Evolutionary conservation across 2,797 vertebrate genomes (phyloP).

Genomic region (Picus viridis): DNA sequence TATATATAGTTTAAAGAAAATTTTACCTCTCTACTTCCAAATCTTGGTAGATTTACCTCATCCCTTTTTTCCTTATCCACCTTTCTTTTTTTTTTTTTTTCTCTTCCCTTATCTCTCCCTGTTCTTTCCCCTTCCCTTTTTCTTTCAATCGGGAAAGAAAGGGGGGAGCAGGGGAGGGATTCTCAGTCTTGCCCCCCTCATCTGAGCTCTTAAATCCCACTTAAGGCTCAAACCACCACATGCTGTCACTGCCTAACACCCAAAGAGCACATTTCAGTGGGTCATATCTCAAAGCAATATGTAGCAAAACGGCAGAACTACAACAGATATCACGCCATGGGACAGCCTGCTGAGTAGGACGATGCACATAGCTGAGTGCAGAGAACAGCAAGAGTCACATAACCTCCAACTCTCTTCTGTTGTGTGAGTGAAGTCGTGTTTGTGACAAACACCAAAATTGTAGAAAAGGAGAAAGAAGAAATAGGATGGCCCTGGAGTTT

Average conservation of each 20-base stretch:
- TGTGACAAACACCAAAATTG: fast-evolving
- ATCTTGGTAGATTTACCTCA: too few relatives aligned
- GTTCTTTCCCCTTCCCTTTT: too few relatives aligned
- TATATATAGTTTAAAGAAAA: too few relatives aligned
- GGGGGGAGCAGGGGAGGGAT: too few relatives aligned
- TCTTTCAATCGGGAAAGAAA: too few relatives aligned
- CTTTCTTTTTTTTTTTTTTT: too few relatives aligned
- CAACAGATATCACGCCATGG: background rate
- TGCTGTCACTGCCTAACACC: background rate
- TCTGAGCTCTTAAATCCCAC: too few relatives aligned
- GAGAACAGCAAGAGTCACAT: background rate
- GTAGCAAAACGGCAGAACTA: background rate
- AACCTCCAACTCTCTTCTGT: background rate
- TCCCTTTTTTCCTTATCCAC: too few relatives aligned
- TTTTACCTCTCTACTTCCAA: too few relatives aligned
- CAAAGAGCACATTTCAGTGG: background rate
- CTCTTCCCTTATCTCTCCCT: too few relatives aligned
- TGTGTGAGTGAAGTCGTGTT: background rate
- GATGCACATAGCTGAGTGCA: background rate
- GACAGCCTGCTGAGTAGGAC: background rate
- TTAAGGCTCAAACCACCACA: too few relatives aligned
- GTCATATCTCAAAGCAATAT: background rate
- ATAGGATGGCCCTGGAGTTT: background rate
- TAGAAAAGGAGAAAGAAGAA: background rate
- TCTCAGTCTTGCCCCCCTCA: too few relatives aligned